Base-by-base conservation (phyloP, 2,888 invertebrate genomes). In the Poecilus cupreus region DNA sequence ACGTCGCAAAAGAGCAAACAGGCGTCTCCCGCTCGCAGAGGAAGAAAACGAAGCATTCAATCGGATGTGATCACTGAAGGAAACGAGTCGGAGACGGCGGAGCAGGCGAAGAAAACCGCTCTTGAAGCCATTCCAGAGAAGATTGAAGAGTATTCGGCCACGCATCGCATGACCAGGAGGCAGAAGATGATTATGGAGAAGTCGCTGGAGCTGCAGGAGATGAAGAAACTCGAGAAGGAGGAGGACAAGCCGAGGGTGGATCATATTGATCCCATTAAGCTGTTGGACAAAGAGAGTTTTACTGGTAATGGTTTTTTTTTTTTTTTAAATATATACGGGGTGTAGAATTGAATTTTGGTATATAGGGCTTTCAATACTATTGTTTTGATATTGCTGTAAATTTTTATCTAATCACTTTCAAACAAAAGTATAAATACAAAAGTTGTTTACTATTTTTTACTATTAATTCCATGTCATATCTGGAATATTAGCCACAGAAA, bases 271-370 rank as follows among this genome's bases (percentile, higher is more conserved):
- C 89, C 91, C 13, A 90, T 91, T 83, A 87, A 87, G 43, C 84
- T 91, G 20, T 85, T 91, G 18, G 90, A 90, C 83, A 91, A 90
- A 82, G 85, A 87, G 1, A 89, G 90, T 24, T 91, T 90, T 86
- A 88, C 91, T 86, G 91, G 91, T 91, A 86, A 26, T 26, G 5
- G 3, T 3, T 26, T 26, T 26, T 3, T 75, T 2, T 24, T 75
- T 20, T 49, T 49, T 22, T 51, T n/a, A 49, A 11, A 75, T 8
- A 46, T 13, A n/a, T n/a, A n/a, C n/a, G n/a, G n/a, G n/a, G n/a
- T n/a, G n/a, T n/a, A n/a, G n/a, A n/a, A n/a, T n/a, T 39, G 39
- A 39, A 10, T 39, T 39, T 10, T 39, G 39, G 10, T 8, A 39
- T 6, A 39, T 39, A 8, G n/a, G n/a, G n/a, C n/a, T n/a, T n/a